phyloP scores from a whole-genome alignment of 2,888 invertebrate genomes.

The Tetragnatha montana region DNA sequence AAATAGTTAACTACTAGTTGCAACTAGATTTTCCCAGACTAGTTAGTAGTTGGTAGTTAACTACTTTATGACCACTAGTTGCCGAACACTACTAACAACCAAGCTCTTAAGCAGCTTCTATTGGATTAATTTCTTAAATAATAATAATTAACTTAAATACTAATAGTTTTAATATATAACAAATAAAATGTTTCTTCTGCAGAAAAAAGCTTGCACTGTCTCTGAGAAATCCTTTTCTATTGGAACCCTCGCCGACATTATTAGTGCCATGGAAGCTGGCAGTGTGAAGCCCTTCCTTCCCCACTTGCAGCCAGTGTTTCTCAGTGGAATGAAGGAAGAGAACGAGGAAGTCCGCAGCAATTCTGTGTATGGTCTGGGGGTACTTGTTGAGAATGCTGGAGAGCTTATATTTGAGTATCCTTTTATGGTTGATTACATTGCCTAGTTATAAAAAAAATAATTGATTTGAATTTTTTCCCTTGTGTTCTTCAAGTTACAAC shows the following conservation, averaged over 20 bases:
- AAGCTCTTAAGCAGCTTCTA: too few species aligned
- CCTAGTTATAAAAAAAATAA: background rate
- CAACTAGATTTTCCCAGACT: too few species aligned
- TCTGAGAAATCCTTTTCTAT: slow-evolving; percentile 84
- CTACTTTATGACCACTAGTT: too few species aligned
- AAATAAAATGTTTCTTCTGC: slow-evolving; percentile 50
- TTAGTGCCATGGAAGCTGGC: slow-evolving; percentile 79
- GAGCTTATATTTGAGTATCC: slow-evolving; percentile 75
- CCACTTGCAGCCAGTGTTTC: slow-evolving; percentile 81
- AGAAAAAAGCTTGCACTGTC: slow-evolving; percentile 82
- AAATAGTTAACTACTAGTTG: too few species aligned
- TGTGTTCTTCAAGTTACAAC: too few species aligned
- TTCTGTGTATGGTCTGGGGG: slow-evolving; percentile 85
- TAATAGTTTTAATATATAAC: too few species aligned
- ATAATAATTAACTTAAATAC: too few species aligned
- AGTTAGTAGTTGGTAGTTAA: too few species aligned
- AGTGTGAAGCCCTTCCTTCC: slow-evolving; percentile 79
- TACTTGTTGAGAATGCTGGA: slow-evolving; percentile 82
- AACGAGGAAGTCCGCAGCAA: slow-evolving; percentile 86
- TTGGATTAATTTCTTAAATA: too few species aligned
- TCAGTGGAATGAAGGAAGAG: slow-evolving; percentile 80
- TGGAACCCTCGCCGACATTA: slow-evolving; percentile 85
- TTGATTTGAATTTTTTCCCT: too few species aligned
- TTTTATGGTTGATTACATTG: slow-evolving; percentile 65
- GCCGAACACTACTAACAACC: too few species aligned